These are phyloP conservation scores for Zaprionus ornatus DNA, from an alignment of 1,140 invertebrate genomes.

Conservation along the genomic window DNA sequence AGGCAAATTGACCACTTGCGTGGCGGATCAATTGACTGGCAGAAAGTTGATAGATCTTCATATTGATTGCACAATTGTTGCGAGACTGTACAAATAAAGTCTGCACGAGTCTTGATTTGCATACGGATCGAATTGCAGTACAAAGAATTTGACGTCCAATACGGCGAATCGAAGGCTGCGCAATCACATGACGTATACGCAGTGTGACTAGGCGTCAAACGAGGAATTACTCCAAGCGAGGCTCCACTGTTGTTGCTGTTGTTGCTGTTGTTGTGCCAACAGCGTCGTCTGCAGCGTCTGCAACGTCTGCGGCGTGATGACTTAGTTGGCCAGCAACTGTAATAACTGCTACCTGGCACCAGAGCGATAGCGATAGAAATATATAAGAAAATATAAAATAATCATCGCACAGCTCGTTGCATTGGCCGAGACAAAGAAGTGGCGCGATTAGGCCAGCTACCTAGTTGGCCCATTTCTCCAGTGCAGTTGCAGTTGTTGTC, in stretches of 20 bases:
- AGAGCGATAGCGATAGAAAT: conserved; percentile 42
- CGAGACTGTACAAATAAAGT: conserved; percentile 22
- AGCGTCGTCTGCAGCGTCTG: conserved; percentile 1
- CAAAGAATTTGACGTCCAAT: conserved; percentile 63
- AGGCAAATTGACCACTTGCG: conserved; percentile 1
- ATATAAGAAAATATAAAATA: conserved; percentile 46
- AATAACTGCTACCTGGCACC: conserved; percentile 77
- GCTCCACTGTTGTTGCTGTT: neutral
- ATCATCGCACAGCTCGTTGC: conserved; percentile 38
- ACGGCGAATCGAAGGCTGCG: conserved; percentile 51
- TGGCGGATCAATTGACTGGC: conserved; percentile 10
- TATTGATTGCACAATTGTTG: neutral
- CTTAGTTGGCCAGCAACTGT: conserved; percentile 66
- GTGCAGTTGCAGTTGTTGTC: conserved; percentile 46
- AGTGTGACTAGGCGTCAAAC: conserved; percentile 9
- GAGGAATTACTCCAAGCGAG: neutral
- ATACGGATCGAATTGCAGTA: conserved; percentile 52
- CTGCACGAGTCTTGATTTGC: conserved; percentile 22
- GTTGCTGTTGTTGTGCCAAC: neutral
- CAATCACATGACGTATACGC: conserved; percentile 62
- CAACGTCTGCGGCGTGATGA: conserved; percentile 32
- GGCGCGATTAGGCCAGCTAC: conserved; percentile 26
- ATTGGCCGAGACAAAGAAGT: conserved; percentile 49
- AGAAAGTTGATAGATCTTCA: neutral
- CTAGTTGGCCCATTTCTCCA: conserved; percentile 4